Conservation (phyloP, 2,797 vertebrate genomes). For the Acestrorhynchus altus region DNA sequence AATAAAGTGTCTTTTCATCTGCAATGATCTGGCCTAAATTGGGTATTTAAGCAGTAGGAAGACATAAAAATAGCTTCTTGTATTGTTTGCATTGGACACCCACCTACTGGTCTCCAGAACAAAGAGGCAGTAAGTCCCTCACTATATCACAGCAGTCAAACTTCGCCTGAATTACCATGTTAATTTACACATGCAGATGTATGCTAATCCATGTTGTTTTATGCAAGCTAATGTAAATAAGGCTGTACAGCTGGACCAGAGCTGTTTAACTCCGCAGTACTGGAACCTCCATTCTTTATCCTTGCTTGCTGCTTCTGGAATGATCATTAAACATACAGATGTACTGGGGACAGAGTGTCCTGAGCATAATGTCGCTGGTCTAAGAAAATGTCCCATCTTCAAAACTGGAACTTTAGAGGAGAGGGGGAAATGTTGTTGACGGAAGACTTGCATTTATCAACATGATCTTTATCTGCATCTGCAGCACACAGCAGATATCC, state of each 20-base stretch:
- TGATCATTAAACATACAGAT: constrained; percentile 10
- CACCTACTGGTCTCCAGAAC: neutral
- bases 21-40: constrained; percentile 29
- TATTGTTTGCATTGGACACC: constrained; percentile 27
- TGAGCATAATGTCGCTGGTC: neutral
- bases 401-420: neutral
- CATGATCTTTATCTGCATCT: no score
- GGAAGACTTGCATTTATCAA: no score
- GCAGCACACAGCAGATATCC: no score
- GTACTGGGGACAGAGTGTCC: neutral
- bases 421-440: no score
- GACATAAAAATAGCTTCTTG: constrained; percentile 41
- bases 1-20: constrained; percentile 38
- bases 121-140: constrained; percentile 31
- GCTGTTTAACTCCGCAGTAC: constrained; percentile 26
- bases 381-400: neutral
- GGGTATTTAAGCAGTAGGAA: constrained; percentile 25
- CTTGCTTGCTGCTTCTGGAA: neutral
- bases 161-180: constrained; percentile 34
- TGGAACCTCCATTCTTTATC: constrained; percentile 17
- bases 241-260: constrained; percentile 16
- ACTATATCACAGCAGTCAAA: neutral
- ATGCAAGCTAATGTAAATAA: constrained; percentile 47
- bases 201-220: constrained; percentile 47
- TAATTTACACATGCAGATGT: constrained; percentile 49